Evolutionary conservation across 2,888 invertebrate species (phyloP).

Genomic region (Lithophane ornitopus): DNA sequence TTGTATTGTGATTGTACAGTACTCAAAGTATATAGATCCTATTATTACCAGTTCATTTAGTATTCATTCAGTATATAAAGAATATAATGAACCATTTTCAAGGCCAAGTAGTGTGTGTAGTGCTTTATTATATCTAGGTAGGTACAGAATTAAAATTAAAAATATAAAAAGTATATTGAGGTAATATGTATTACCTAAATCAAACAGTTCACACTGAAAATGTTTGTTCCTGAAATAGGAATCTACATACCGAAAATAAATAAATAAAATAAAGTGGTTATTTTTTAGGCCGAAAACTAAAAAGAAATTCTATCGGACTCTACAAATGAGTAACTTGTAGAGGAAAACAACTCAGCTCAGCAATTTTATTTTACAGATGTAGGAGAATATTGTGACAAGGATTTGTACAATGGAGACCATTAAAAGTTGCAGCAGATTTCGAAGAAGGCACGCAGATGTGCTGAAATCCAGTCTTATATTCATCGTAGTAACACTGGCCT

Average conservation of each 20-base stretch:
- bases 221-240: background rate
- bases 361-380: slow-evolving; percentile 61
- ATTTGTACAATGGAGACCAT: slow-evolving; percentile 60
- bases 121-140: background rate
- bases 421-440: slow-evolving; percentile 60
- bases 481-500: slow-evolving; percentile 74
- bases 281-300: background rate
- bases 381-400: slow-evolving; percentile 31
- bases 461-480: slow-evolving; percentile 76
- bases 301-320: background rate
- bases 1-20: slow-evolving; percentile 38
- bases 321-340: background rate
- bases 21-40: slow-evolving; percentile 21
- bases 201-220: background rate
- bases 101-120: background rate
- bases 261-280: too few relatives aligned
- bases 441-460: slow-evolving; percentile 63
- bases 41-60: slow-evolving; percentile 37
- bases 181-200: background rate
- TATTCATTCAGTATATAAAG: slow-evolving; percentile 15
- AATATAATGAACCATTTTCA: background rate
- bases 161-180: background rate
- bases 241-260: background rate
- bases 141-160: background rate
- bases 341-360: background rate